Conservation (phyloP, 2,888 invertebrate genomes). For the Cryptus viduatorius region DNA sequence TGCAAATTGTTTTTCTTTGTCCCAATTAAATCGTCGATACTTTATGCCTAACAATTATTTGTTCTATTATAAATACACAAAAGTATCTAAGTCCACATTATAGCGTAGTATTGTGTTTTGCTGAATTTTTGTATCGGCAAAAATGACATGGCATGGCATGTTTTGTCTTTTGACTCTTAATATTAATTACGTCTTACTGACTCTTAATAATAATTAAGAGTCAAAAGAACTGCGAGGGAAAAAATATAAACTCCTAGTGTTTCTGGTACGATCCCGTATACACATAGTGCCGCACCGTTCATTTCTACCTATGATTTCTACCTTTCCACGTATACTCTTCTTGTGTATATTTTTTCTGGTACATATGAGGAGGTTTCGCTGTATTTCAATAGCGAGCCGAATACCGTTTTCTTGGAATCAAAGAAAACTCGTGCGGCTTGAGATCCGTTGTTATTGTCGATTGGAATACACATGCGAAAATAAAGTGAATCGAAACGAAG, state of each 20-base stretch:
- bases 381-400: background rate
- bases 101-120: too few species aligned
- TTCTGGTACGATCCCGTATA: background rate
- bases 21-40: background rate
- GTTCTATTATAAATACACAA: background rate
- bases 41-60: background rate
- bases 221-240: background rate
- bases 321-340: too few species aligned
- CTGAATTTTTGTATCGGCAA: too few species aligned
- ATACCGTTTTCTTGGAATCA: background rate
- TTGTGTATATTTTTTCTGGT: background rate
- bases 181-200: too few species aligned
- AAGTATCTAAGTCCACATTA: too few species aligned
- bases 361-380: background rate
- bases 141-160: too few species aligned
- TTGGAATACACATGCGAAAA: conserved; percentile 13
- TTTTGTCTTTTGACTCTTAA: too few species aligned
- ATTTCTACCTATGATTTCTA: too few species aligned
- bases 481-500: conserved; percentile 18
- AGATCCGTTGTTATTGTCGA: conserved; percentile 25
- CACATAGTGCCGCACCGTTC: background rate
- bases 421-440: conserved; percentile 3
- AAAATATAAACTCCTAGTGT: conserved; percentile 8
- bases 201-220: too few species aligned
- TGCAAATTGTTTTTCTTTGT: background rate